Conservation (phyloP, 2,888 invertebrate species). For the Lasioglossum malachurum region DNA sequence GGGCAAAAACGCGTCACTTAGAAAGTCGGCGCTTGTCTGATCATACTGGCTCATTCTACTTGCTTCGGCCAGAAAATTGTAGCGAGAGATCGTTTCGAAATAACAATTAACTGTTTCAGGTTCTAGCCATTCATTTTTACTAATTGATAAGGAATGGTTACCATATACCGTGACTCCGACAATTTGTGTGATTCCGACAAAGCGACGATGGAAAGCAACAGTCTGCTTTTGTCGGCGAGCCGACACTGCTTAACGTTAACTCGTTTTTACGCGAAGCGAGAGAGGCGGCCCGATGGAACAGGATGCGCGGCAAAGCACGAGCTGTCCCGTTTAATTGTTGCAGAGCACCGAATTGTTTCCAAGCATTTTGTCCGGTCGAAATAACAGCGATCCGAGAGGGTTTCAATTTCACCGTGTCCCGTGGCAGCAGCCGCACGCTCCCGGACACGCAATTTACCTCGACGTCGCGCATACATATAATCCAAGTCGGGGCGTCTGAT, state of each 20-base stretch:
- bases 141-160: background rate
- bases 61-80: background rate
- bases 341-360: background rate
- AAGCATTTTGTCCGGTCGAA: background rate
- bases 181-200: background rate
- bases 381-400: background rate
- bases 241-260: too few species aligned
- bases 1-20: background rate
- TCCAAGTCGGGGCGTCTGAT: slow-evolving; percentile 61
- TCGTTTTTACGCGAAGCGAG: background rate
- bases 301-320: background rate
- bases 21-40: background rate
- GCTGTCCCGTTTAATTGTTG: background rate
- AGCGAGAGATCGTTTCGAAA: too few species aligned
- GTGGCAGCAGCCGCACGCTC: background rate
- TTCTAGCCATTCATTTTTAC: too few species aligned
- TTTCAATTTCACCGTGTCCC: slow-evolving; percentile 13
- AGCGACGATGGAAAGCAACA: background rate
- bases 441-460: slow-evolving; percentile 1
- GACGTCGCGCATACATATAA: slow-evolving; percentile 8
- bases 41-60: background rate
- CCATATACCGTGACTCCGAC: too few species aligned
- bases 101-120: too few species aligned
- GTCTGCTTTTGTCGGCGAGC: background rate
- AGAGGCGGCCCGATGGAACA: background rate